Percentiles rank a stretch among this genome's conserved stretches.
These are phyloP conservation scores for Heteromyza rotundicornis DNA, from an alignment of 2,888 invertebrate species.

Conservation along the genomic window DNA sequence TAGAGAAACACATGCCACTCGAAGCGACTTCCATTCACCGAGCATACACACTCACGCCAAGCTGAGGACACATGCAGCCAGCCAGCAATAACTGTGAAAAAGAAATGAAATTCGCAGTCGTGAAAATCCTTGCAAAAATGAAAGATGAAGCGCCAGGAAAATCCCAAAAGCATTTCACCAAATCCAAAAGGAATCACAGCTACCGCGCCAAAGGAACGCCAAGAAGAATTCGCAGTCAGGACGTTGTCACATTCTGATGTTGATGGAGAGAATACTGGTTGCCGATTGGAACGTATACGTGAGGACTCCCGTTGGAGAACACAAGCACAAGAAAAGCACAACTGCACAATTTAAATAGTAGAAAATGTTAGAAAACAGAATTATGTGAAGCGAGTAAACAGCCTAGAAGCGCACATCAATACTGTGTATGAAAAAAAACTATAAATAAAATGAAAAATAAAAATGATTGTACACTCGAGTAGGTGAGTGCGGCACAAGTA, in stretches of 20 bases:
- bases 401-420: too few relatives aligned
- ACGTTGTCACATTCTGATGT: too few relatives aligned
- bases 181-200: neutral
- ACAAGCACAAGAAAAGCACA: neutral
- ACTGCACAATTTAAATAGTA: neutral
- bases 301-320: too few relatives aligned
- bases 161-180: neutral
- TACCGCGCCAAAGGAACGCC: too few relatives aligned
- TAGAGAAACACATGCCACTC: neutral
- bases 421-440: too few relatives aligned
- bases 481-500: too few relatives aligned
- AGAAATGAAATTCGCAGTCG: neutral
- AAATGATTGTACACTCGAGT: too few relatives aligned
- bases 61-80: neutral
- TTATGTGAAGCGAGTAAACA: neutral
- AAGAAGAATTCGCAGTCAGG: too few relatives aligned
- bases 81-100: neutral
- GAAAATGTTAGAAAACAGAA: neutral
- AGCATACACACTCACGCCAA: neutral
- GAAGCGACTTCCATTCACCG: too few relatives aligned
- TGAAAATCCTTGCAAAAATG: neutral
- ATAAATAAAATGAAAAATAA: too few relatives aligned
- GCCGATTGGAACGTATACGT: too few relatives aligned
- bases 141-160: neutral
- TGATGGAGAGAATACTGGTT: too few relatives aligned